These are phyloP conservation scores for Anser cygnoides DNA, from an alignment of 2,113 vertebrate genomes.

Conservation along the genomic window DNA sequence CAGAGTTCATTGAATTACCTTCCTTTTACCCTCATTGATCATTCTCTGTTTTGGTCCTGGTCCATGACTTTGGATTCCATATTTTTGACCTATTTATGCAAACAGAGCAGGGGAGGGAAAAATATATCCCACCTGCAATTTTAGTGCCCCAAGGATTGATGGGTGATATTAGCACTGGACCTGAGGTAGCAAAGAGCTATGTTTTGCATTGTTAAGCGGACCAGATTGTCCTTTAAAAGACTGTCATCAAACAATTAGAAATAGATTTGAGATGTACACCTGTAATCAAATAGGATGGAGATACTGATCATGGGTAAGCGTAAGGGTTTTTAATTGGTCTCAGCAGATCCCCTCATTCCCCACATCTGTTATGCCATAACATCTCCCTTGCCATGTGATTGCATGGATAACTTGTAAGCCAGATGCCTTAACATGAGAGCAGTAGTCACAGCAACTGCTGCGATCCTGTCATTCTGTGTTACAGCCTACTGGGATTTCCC, in stretches of 20 bases:
- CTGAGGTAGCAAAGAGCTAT: background rate
- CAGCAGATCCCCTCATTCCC: background rate
- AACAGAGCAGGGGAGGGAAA: background rate
- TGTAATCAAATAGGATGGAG: background rate
- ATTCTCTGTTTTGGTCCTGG: background rate
- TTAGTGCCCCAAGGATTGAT: background rate
- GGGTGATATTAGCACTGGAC: background rate
- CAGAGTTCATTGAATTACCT: background rate
- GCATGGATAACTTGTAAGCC: background rate
- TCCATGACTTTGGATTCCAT: background rate
- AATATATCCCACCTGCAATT: background rate
- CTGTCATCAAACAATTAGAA: background rate
- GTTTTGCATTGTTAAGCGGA: background rate
- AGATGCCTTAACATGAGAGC: background rate
- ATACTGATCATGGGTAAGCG: background rate
- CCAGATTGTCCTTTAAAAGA: background rate
- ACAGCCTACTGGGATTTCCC: background rate
- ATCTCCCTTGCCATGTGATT: background rate
- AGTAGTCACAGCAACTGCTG: background rate
- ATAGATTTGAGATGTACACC: background rate
- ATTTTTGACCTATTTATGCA: background rate
- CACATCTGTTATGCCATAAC: background rate
- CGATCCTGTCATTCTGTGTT: background rate
- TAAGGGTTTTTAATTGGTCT: background rate
- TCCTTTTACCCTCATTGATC: background rate